Conservation (phyloP, 2,113 vertebrate species). For the Rhinolophus ferrumequinum region DNA sequence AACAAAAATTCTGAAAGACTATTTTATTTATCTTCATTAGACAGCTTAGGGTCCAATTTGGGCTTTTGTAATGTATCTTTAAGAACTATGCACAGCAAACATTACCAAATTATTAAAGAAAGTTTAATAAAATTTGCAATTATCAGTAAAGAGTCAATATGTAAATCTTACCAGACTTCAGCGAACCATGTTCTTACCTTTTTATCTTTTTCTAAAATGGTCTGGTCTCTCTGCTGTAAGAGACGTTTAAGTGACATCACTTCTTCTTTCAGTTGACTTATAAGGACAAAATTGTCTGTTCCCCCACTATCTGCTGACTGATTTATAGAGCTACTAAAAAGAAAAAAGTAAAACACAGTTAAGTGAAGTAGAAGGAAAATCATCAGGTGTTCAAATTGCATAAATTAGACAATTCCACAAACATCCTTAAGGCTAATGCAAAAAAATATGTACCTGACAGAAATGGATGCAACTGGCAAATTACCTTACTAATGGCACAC, state of each 20-base stretch:
- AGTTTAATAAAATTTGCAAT: not conserved
- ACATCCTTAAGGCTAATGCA: conserved; percentile 87
- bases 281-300: conserved; percentile 99
- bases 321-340: conserved; percentile 96
- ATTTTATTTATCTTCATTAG: not conserved
- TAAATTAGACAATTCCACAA: conserved; percentile 87
- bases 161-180: conserved; percentile 50
- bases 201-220: conserved; percentile 97
- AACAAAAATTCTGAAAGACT: conserved; percentile 28
- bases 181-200: conserved; percentile 88
- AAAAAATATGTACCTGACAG: conserved; percentile 90
- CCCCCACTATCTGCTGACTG: conserved; percentile 98
- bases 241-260: conserved; percentile 98
- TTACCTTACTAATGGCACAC: conserved; percentile 89
- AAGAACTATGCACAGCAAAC: not conserved
- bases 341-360: conserved; percentile 77
- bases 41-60: not conserved
- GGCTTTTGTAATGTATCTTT: not conserved
- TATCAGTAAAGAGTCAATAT: conserved; percentile 31
- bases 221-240: conserved; percentile 97
- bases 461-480: conserved; percentile 88
- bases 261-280: conserved; percentile 99
- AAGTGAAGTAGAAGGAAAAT: conserved; percentile 65
- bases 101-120: conserved; percentile 1
- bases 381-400: conserved; percentile 70